Conservation (phyloP, 2,113 vertebrate species). For the Atractosteus spatula region DNA sequence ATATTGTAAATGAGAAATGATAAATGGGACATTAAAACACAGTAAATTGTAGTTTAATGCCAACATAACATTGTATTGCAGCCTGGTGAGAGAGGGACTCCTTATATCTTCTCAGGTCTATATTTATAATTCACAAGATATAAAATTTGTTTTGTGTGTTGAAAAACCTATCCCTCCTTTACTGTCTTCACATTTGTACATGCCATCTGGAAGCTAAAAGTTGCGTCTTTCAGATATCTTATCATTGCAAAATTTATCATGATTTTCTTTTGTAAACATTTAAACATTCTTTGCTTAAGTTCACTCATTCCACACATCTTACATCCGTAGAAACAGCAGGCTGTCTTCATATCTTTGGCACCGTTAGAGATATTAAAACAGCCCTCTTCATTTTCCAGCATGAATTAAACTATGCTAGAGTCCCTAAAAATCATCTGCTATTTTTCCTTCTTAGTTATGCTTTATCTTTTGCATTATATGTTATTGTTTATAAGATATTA, state of each 20-base stretch:
- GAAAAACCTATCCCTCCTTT: too few relatives aligned
- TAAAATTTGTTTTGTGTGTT: too few relatives aligned
- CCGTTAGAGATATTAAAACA: slow-evolving; percentile 2
- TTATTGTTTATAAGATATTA: slow-evolving; percentile 70
- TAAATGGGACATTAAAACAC: too few relatives aligned
- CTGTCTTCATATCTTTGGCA: slow-evolving; percentile 14
- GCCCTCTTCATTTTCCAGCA: slow-evolving; percentile 29
- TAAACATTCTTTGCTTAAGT: slow-evolving; percentile 44
- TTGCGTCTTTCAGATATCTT: slow-evolving; percentile 15
- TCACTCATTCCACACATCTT: slow-evolving; percentile 15
- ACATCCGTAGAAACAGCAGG: too few relatives aligned
- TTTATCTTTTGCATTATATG: slow-evolving; percentile 40
- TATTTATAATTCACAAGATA: too few relatives aligned
- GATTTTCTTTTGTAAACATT: slow-evolving; percentile 34
- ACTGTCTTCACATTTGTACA: too few relatives aligned
- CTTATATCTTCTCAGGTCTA: too few relatives aligned
- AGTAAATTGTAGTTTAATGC: too few relatives aligned
- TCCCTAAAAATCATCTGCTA: slow-evolving; percentile 27
- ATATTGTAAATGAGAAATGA: too few relatives aligned
- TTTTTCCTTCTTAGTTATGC: slow-evolving; percentile 40
- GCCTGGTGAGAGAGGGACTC: too few relatives aligned
- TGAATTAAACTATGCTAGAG: slow-evolving; percentile 2
- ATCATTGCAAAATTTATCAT: slow-evolving; percentile 33
- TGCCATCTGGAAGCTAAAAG: too few relatives aligned
- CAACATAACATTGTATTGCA: too few relatives aligned